Conservation (phyloP, 1,140 invertebrate species). For the Physella acuta region DNA sequence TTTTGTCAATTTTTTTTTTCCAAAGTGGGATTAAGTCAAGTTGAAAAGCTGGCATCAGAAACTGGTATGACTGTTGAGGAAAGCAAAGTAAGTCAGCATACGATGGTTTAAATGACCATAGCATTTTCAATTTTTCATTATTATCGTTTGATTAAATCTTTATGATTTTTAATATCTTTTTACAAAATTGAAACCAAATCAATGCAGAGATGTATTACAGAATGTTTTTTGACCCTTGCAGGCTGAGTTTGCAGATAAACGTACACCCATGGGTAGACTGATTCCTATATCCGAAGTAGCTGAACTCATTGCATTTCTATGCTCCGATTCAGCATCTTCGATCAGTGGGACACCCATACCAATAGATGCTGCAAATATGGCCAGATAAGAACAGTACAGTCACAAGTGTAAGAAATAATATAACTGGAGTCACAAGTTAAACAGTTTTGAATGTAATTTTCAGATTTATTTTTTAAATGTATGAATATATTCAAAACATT, state of each 20-base stretch:
- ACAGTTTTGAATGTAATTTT: no score
- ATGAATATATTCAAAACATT: no score
- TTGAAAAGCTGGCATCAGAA: not conserved
- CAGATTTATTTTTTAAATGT: no score
- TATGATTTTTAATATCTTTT: no score
- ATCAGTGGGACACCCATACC: conserved; percentile 6
- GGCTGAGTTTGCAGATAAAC: not conserved
- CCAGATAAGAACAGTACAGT: no score
- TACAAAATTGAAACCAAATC: no score
- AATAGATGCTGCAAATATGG: conserved; percentile 11
- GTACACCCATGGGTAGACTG: not conserved
- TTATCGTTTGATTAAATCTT: no score
- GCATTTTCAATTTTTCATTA: no score
- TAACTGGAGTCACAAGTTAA: no score
- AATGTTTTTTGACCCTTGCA: not conserved
- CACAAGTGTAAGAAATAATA: no score
- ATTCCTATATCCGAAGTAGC: not conserved
- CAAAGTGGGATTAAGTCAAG: not conserved
- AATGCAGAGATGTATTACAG: no score
- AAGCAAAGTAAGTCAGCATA: conserved; percentile 10
- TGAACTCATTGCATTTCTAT: conserved; percentile 5
- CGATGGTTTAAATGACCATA: no score
- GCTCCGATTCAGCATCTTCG: conserved; percentile 7
- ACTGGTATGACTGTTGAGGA: conserved; percentile 4
- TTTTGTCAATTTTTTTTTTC: not conserved